Conservation (phyloP, 2,797 vertebrate genomes). For the Sebastes nivosus region DNA sequence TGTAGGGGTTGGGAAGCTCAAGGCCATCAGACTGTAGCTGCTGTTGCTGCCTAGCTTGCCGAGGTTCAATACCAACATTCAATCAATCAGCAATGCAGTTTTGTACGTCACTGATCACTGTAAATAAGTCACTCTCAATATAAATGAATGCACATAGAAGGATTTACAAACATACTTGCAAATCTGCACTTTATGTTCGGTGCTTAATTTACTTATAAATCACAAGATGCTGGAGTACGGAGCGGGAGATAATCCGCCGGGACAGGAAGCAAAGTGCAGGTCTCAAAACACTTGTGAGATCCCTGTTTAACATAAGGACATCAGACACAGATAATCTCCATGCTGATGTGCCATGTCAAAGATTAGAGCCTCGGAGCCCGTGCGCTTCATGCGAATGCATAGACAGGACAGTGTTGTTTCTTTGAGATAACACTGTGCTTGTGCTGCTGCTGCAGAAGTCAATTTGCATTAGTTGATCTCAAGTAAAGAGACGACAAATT, state of each 20-base stretch:
- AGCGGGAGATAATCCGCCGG: neutral
- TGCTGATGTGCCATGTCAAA: slow-evolving; percentile 32
- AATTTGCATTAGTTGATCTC: neutral
- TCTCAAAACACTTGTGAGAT: slow-evolving; percentile 18
- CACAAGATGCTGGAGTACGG: neutral
- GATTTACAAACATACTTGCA: neutral
- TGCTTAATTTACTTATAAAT: slow-evolving; percentile 31
- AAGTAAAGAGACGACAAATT: neutral
- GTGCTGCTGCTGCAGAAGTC: too few relatives aligned
- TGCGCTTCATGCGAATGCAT: neutral
- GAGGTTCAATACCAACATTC: neutral
- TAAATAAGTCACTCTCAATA: neutral
- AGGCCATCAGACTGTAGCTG: too few relatives aligned
- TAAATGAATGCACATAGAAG: too few relatives aligned
- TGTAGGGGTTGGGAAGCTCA: too few relatives aligned
- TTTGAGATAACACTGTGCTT: too few relatives aligned
- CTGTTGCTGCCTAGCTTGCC: neutral
- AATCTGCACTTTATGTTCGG: neutral
- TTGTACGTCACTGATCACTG: neutral
- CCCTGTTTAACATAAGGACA: slow-evolving; percentile 35
- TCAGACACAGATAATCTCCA: slow-evolving; percentile 44
- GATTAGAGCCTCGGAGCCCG: neutral
- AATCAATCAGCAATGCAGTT: neutral
- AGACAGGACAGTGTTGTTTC: neutral
- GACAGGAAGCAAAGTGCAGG: slow-evolving; percentile 8